Percentiles rank a stretch among this genome's conserved stretches.
Conservation (phyloP, 2,888 invertebrate genomes). For the Marronus borbonicus region DNA sequence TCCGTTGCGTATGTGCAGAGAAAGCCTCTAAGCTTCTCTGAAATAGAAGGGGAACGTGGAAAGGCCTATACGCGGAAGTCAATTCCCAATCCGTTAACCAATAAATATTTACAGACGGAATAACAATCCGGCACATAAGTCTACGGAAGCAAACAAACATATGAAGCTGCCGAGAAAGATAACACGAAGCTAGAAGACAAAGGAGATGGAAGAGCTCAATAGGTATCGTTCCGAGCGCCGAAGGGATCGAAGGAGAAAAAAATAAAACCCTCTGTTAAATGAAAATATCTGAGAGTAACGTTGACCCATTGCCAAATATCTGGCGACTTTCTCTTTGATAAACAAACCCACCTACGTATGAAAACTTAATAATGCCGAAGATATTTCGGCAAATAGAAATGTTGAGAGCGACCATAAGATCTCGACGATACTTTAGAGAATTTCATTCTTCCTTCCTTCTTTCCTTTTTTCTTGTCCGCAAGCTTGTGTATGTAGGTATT, state of each 20-base stretch:
- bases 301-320: conserved; percentile 43
- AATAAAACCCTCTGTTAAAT: conserved; percentile 38
- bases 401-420: conserved; percentile 31
- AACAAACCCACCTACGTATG: conserved; percentile 36
- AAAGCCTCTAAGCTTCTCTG: conserved; percentile 3
- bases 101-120: conserved; percentile 40
- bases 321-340: conserved; percentile 41
- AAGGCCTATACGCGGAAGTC: conserved; percentile 4
- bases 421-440: conserved; percentile 36
- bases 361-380: conserved; percentile 41
- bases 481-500: conserved; percentile 22
- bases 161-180: conserved; percentile 17
- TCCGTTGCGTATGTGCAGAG: neutral
- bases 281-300: conserved; percentile 37
- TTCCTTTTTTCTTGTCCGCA: neutral
- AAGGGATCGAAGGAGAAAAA: conserved; percentile 7
- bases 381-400: conserved; percentile 41
- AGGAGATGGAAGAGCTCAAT: conserved; percentile 3
- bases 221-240: conserved; percentile 14
- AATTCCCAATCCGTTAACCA: conserved; percentile 37
- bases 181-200: neutral
- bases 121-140: conserved; percentile 37
- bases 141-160: conserved; percentile 15
- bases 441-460: neutral
- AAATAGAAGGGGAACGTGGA: conserved; percentile 21